A percentile compares a stretch with the other conserved stretches of the same genome.
Evolutionary conservation across 2,888 invertebrate species (phyloP).

Genomic region (Oscheius myriophilus): DNA sequence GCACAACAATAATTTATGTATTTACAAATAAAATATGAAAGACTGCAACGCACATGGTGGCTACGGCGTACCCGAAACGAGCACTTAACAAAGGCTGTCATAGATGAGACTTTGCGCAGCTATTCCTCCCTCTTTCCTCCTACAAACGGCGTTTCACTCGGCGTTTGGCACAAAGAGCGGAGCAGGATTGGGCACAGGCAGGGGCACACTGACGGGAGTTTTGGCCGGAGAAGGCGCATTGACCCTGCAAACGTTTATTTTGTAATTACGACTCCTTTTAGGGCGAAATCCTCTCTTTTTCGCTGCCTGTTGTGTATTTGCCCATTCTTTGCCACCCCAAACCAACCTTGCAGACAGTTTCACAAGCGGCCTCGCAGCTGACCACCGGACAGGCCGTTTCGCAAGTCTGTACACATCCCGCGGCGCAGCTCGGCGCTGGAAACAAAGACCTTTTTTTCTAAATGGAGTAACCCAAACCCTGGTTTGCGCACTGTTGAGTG

Average conservation of each 20-base stretch:
- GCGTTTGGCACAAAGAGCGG: conserved; percentile 46
- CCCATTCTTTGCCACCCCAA: background rate
- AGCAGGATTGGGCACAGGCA: conserved; percentile 51
- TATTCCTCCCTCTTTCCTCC: background rate
- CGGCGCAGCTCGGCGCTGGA: conserved; percentile 43
- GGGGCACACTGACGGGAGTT: conserved; percentile 45
- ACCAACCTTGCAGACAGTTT: conserved; percentile 46
- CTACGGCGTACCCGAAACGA: conserved; percentile 27
- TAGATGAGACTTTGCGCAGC: background rate
- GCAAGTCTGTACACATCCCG: conserved; percentile 45
- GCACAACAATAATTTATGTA: too few species aligned
- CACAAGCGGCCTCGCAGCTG: conserved; percentile 49
- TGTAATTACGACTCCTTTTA: background rate
- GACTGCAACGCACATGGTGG: conserved; percentile 25
- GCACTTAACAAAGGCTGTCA: conserved; percentile 24
- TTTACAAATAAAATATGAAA: background rate
- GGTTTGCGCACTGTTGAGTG: conserved; percentile 47
- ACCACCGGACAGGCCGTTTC: conserved; percentile 51
- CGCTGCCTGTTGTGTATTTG: background rate
- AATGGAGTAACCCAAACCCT: conserved; percentile 26
- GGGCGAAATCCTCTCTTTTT: too few species aligned
- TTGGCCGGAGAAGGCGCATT: conserved; percentile 51
- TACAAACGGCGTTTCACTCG: conserved; percentile 40
- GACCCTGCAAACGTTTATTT: conserved; percentile 31
- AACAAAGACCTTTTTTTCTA: background rate